These are phyloP conservation scores for Drosophila limbata DNA, from an alignment of 2,888 invertebrate species.

Conservation along the genomic window DNA sequence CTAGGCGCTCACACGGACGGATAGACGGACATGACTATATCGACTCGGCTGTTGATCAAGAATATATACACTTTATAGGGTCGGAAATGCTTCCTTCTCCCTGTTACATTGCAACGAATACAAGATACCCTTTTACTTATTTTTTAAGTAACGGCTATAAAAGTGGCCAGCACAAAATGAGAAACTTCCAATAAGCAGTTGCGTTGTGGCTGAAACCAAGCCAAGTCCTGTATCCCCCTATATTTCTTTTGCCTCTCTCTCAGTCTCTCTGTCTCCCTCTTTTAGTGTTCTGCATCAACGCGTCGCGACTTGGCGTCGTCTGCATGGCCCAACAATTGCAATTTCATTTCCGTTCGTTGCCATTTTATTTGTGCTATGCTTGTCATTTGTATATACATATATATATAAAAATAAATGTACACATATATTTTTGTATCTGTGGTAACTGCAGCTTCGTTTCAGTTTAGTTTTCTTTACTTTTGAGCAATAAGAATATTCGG, in stretches of 20 bases:
- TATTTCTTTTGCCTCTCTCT: too few species aligned
- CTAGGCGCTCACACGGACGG: too few species aligned
- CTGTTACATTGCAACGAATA: too few species aligned
- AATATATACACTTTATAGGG: too few species aligned
- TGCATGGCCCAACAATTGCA: constrained; percentile 71
- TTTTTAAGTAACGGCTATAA: too few species aligned
- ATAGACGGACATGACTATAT: too few species aligned
- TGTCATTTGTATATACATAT: constrained; percentile 6
- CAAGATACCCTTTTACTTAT: too few species aligned
- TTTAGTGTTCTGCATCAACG: constrained; percentile 57
- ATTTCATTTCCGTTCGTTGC: constrained; percentile 74
- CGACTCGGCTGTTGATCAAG: too few species aligned
- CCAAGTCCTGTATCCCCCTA: neutral
- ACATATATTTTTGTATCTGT: constrained; percentile 14
- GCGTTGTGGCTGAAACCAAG: constrained; percentile 23
- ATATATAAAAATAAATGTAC: constrained; percentile 14
- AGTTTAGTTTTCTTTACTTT: constrained; percentile 34
- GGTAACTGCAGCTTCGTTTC: constrained; percentile 8
- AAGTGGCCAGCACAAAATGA: constrained; percentile 43
- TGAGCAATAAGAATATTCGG: constrained; percentile 61
- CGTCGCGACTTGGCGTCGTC: constrained; percentile 77
- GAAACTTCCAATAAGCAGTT: constrained; percentile 61
- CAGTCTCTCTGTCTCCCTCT: neutral
- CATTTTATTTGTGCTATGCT: constrained; percentile 57
- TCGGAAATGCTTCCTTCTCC: too few species aligned